Conservation (phyloP, 2,888 invertebrate genomes). For the Iphiclides podalirius region DNA sequence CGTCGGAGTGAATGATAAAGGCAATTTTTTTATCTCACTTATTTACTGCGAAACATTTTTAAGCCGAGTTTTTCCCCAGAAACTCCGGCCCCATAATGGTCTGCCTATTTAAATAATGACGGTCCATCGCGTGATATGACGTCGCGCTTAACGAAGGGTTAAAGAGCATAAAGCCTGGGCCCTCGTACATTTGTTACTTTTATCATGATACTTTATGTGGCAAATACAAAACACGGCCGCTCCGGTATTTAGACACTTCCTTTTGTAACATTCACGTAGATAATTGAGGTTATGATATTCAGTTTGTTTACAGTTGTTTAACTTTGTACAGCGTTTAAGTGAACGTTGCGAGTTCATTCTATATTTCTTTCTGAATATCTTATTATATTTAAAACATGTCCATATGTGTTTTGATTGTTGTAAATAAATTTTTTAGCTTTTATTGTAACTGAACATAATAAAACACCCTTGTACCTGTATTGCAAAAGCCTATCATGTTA, state of each 20-base stretch:
- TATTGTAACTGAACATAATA: too few relatives aligned
- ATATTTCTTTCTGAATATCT: too few relatives aligned
- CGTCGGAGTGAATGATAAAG: constrained; percentile 4
- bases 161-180: constrained; percentile 11
- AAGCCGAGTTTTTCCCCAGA: not conserved
- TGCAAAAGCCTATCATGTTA: too few relatives aligned
- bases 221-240: not conserved
- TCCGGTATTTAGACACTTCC: not conserved
- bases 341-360: not conserved
- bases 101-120: constrained; percentile 22
- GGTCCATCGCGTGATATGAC: constrained; percentile 18
- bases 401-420: too few relatives aligned
- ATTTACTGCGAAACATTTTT: constrained; percentile 16
- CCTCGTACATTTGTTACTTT: constrained; percentile 6
- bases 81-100: constrained; percentile 11
- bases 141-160: constrained; percentile 17
- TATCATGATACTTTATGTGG: constrained; percentile 3
- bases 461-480: too few relatives aligned
- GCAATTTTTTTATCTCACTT: constrained; percentile 3
- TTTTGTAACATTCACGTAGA: not conserved
- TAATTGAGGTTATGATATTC: not conserved
- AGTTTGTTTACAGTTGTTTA: not conserved
- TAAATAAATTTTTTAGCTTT: too few relatives aligned
- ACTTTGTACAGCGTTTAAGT: not conserved
- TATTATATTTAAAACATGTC: too few relatives aligned